phyloP scores from a whole-genome alignment of 2,797 vertebrate genomes.

The Odontamblyopus lacepedii region DNA sequence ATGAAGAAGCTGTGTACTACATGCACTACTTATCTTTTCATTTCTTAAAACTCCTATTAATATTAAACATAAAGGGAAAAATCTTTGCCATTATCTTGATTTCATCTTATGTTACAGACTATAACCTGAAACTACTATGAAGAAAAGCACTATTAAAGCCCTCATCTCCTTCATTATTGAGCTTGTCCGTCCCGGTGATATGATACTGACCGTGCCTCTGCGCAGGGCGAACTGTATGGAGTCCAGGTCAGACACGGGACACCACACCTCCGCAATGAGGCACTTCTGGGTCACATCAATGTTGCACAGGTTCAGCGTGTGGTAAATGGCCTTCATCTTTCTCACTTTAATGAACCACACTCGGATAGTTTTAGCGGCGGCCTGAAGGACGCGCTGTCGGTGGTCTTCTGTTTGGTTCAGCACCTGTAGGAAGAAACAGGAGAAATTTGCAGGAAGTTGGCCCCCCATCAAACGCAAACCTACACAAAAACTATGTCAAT shows the following conservation, averaged over 20 bases:
- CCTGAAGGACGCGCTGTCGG: constrained; percentile 93
- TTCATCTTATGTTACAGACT: no score
- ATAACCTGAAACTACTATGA: no score
- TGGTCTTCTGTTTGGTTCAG: constrained; percentile 98
- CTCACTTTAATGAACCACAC: constrained; percentile 99
- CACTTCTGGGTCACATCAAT: constrained; percentile 99
- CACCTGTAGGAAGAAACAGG: constrained; percentile 74
- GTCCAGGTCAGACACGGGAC: constrained; percentile 92
- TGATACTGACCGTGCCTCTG: constrained; percentile 89
- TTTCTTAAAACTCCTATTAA: no score
- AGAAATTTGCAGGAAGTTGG: not conserved
- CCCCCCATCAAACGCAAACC: no score
- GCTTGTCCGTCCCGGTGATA: no score
- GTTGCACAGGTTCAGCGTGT: constrained; percentile 97
- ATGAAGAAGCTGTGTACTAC: no score
- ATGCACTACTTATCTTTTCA: no score
- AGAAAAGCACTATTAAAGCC: not conserved
- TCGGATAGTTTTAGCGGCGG: constrained; percentile 90
- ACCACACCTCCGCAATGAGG: constrained; percentile 98
- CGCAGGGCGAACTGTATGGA: constrained; percentile 98
- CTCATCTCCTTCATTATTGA: not conserved
- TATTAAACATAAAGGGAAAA: no score
- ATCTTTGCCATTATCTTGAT: no score
- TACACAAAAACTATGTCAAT: no score
- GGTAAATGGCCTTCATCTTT: constrained; percentile 99